Evolutionary conservation across 2,113 vertebrate species (phyloP), one percentile per base, ranked within the genome.

Genomic region (Nesospiza acunhae): DNA sequence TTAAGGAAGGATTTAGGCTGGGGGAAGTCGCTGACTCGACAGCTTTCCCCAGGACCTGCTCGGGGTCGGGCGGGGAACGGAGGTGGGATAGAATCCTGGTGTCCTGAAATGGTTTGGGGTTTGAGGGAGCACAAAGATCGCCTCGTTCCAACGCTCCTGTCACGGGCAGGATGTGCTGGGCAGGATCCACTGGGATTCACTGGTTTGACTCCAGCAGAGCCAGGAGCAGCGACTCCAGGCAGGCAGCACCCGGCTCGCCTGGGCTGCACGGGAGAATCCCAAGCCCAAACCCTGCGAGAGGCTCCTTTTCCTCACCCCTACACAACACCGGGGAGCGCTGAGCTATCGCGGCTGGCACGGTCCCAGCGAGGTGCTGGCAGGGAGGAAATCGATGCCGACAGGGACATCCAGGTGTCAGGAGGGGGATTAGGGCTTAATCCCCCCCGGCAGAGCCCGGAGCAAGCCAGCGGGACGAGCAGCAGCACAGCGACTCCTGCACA

Each of bases 401-500:
- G 73, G 56, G n/a, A 58, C n/a, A 6, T 41, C 64, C 84, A 88
- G 84, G 86, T 94, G 96, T 80, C 90, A 30, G 93, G 85, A 91
- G 39, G 35, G 93, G 95, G 87, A 97, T 97, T 96, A 97, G 7
- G 4, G 33, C 76, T 84, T 97, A 97, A 97, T 94, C 95, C 78
- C 42, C 66, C 18, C 2, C 85, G 64, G 60, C 83, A 21, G n/a
- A 35, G 87, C 72, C 84, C 89, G 67, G 10, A 42, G 82, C 69
- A 2, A 67, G 8, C 39, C 72, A 42, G 50, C 56, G 44, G 9
- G 82, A 66, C 15, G 53, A 41, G 90, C 86, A 33, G 49, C 69
- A 5, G 55, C 58, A 4, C 22, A 15, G 69, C 28, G 39, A 8
- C 46, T 63, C 81, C 87, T 28, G 84, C 90, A 15, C 90, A 22